Conservation (phyloP, 2,888 invertebrate species). For the Ectobius pallidus region DNA sequence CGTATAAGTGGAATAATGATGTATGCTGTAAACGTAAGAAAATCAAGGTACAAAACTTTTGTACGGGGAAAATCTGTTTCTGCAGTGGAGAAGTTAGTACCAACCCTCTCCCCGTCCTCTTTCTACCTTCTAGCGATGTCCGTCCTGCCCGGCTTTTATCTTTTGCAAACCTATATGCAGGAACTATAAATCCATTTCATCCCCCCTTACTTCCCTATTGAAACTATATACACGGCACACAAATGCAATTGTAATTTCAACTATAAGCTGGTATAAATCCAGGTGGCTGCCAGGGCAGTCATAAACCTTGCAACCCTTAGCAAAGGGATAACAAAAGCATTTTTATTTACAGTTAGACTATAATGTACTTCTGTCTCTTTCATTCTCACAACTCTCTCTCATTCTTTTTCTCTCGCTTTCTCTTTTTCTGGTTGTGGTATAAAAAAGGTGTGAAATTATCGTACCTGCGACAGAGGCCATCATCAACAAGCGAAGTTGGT, state of each 20-base stretch:
- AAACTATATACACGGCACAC: slow-evolving; percentile 33
- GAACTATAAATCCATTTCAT: slow-evolving; percentile 39
- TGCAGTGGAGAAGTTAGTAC: background rate
- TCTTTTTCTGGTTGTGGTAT: no score
- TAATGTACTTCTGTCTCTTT: slow-evolving; percentile 27
- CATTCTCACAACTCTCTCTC: no score
- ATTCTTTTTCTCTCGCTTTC: no score
- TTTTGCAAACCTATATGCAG: slow-evolving; percentile 26
- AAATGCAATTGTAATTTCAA: slow-evolving; percentile 44
- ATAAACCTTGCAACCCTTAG: slow-evolving; percentile 14
- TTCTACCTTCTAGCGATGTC: slow-evolving; percentile 5
- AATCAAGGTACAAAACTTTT: no score
- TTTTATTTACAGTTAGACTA: slow-evolving; percentile 35
- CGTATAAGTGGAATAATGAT: no score
- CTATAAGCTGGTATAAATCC: slow-evolving; percentile 41
- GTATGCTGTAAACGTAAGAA: no score
- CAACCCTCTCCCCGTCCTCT: slow-evolving; percentile 20
- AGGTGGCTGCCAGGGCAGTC: slow-evolving; percentile 40
- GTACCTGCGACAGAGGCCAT: slow-evolving; percentile 21
- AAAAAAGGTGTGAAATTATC: slow-evolving; percentile 32
- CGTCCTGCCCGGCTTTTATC: slow-evolving; percentile 30
- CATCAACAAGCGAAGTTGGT: background rate
- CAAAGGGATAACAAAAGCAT: slow-evolving; percentile 28
- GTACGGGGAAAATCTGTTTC: no score
- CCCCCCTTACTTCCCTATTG: slow-evolving; percentile 35